These are phyloP conservation scores for Misgurnus anguillicaudatus DNA, from an alignment of 2,113 vertebrate species.

Conservation along the genomic window DNA sequence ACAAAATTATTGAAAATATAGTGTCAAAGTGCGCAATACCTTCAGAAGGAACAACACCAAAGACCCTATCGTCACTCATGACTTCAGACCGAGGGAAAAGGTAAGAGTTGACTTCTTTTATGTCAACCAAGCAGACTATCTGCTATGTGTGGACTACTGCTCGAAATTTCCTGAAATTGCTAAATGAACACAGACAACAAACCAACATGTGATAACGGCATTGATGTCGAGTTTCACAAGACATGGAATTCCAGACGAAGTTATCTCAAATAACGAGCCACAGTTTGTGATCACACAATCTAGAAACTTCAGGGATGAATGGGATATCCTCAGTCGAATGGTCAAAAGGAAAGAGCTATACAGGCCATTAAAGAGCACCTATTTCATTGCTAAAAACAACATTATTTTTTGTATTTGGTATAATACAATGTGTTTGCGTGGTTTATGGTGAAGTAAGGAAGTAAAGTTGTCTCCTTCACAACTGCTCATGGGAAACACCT, in stretches of 20 bases:
- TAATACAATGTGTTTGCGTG: background rate
- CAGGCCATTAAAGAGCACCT: background rate
- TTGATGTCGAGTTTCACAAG: slow-evolving; percentile 25
- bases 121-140: slow-evolving; percentile 24
- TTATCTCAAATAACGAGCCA: slow-evolving; percentile 2
- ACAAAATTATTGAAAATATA: too few species aligned
- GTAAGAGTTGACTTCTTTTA: slow-evolving; percentile 28
- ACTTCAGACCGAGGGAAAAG: slow-evolving; percentile 32
- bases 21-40: background rate
- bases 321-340: background rate
- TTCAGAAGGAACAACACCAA: slow-evolving; percentile 1
- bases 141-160: slow-evolving; percentile 35
- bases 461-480: background rate
- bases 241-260: slow-evolving; percentile 15
- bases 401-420: background rate
- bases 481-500: background rate
- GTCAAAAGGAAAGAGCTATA: background rate
- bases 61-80: slow-evolving; percentile 14
- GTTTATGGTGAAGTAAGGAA: too few species aligned
- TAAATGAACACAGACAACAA: slow-evolving; percentile 22
- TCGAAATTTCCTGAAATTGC: slow-evolving; percentile 23
- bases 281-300: background rate
- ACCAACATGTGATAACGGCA: slow-evolving; percentile 13
- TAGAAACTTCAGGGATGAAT: background rate
- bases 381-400: background rate